Evolutionary conservation across 2,888 invertebrate genomes (phyloP).

Genomic region (Gortyna flavago): DNA sequence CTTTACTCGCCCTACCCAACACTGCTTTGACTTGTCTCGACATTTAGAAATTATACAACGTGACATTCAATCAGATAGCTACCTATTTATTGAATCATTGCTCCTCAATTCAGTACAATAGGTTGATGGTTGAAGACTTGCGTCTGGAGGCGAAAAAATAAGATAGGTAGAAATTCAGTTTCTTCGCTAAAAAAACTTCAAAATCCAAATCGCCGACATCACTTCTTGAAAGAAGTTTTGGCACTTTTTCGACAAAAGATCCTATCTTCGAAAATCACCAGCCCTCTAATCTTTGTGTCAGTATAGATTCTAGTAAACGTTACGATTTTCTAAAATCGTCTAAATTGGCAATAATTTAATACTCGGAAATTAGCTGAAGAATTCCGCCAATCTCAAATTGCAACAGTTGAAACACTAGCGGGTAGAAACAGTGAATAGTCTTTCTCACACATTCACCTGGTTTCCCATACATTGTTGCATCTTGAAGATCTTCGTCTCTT

Average conservation of each 20-base stretch:
- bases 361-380: slow-evolving; percentile 72
- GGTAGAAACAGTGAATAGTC: slow-evolving; percentile 11
- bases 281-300: slow-evolving; percentile 74
- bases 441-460: neutral
- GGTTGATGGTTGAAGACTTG: neutral
- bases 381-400: slow-evolving; percentile 75
- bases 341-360: slow-evolving; percentile 76
- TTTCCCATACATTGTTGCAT: slow-evolving; percentile 52
- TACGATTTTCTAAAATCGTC: slow-evolving; percentile 73
- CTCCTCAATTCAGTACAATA: slow-evolving; percentile 6
- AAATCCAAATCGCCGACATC: neutral
- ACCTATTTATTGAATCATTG: slow-evolving; percentile 5
- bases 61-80: slow-evolving; percentile 29
- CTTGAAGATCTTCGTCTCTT: neutral
- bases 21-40: slow-evolving; percentile 59
- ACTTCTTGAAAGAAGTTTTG: neutral
- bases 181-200: neutral
- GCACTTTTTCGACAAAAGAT: slow-evolving; percentile 19
- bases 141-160: neutral
- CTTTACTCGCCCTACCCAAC: slow-evolving; percentile 67
- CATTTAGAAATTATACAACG: slow-evolving; percentile 51
- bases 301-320: slow-evolving; percentile 68
- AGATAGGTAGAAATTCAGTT: neutral
- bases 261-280: slow-evolving; percentile 9
- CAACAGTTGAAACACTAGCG: slow-evolving; percentile 66